Evolutionary conservation across 2,113 vertebrate genomes (phyloP).

Genomic region (Varanus salvator): DNA sequence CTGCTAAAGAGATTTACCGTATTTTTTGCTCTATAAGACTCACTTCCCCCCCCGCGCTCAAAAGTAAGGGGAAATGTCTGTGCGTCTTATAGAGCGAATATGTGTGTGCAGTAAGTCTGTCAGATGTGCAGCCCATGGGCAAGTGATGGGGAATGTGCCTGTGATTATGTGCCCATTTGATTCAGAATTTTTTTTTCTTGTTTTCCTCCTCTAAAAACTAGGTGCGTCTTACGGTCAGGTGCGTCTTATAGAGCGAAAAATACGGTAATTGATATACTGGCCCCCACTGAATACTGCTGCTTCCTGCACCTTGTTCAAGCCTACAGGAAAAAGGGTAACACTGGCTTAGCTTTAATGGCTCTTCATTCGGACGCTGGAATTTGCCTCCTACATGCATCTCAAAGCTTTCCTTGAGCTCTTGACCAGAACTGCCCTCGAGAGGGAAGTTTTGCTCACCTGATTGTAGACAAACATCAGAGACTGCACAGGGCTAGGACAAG

Average conservation of each 20-base stretch:
- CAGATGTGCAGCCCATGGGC: no score
- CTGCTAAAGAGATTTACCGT: background rate
- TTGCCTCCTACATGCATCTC: background rate
- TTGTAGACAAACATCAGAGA: background rate
- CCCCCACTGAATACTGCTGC: background rate
- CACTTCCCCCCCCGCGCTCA: no score
- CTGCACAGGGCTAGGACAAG: background rate
- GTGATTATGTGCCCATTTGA: no score
- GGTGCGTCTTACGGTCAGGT: no score
- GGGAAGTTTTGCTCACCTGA: background rate
- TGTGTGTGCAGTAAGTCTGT: no score
- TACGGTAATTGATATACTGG: background rate
- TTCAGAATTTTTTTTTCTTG: no score
- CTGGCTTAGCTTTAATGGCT: background rate
- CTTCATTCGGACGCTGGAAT: background rate
- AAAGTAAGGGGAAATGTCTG: no score
- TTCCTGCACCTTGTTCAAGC: background rate
- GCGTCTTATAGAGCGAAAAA: no score
- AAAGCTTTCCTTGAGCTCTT: background rate
- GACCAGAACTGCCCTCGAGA: background rate
- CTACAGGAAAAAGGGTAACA: background rate
- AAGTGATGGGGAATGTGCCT: no score
- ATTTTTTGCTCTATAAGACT: no score
- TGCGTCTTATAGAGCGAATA: no score
- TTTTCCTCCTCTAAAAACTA: no score